phyloP scores from a whole-genome alignment of 2,797 vertebrate genomes.

The Borostomias antarcticus region DNA sequence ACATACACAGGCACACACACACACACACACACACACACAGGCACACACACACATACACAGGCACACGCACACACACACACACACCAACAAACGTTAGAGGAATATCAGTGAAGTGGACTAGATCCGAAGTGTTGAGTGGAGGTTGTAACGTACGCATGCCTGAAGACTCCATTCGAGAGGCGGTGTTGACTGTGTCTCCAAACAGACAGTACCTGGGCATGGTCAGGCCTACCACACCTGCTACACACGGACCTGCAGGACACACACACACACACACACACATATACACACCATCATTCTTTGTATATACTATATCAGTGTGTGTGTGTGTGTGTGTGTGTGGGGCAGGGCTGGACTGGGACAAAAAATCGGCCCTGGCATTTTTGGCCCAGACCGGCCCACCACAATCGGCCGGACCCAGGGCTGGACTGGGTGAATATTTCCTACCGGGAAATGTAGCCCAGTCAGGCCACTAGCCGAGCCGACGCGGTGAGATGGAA shows the following conservation, averaged over 20 bases:
- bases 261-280: conserved; percentile 12
- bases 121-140: too few relatives aligned
- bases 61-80: neutral
- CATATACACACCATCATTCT: conserved; percentile 22
- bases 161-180: conserved; percentile 80
- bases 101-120: too few relatives aligned
- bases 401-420: too few relatives aligned
- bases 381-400: too few relatives aligned
- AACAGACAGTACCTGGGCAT: conserved; percentile 85
- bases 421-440: too few relatives aligned
- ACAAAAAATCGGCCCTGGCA: too few relatives aligned
- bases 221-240: conserved; percentile 80
- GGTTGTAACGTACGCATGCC: conserved; percentile 77
- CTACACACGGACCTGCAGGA: conserved; percentile 73
- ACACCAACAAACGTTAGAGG: too few relatives aligned
- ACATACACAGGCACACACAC: neutral
- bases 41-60: neutral
- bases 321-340: neutral
- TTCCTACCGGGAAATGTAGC: too few relatives aligned
- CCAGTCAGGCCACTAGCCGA: too few relatives aligned
- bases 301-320: too few relatives aligned
- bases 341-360: neutral
- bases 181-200: conserved; percentile 79
- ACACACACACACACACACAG: neutral
- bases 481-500: too few relatives aligned